A percentile compares a stretch with the other conserved stretches of the same genome.
These are phyloP conservation scores for Coranthus polyacanthus DNA, from an alignment of 2,797 vertebrate species.

Conservation along the genomic window DNA sequence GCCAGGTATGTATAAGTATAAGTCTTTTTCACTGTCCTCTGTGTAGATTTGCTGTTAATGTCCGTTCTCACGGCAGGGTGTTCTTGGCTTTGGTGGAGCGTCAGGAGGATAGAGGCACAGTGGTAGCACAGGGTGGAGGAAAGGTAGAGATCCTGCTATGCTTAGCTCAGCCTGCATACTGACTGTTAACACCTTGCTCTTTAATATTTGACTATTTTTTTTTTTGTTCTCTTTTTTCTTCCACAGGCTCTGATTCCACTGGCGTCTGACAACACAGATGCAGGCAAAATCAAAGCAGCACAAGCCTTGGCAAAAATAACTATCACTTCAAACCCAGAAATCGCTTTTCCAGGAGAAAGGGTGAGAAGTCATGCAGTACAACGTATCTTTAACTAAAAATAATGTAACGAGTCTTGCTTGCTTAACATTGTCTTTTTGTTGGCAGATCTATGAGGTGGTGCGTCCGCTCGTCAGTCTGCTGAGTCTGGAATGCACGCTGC, in stretches of 20 bases:
- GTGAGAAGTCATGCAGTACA: conserved; percentile 71
- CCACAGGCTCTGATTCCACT: conserved; percentile 92
- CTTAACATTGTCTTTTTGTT: conserved; percentile 24
- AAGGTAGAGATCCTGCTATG: conserved; percentile 86
- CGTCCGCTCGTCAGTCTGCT: conserved; percentile 93
- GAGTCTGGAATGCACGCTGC: conserved; percentile 88
- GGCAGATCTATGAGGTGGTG: conserved; percentile 94
- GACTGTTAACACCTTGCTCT: background rate
- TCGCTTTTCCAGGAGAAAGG: conserved; percentile 96
- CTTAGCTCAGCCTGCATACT: background rate
- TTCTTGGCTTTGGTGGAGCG: conserved; percentile 95
- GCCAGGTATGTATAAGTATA: conserved; percentile 84
- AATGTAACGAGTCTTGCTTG: background rate
- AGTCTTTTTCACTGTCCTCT: background rate
- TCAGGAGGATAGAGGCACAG: conserved; percentile 92
- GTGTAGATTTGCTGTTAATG: conserved; percentile 16
- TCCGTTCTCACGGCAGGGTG: conserved; percentile 82
- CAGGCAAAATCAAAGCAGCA: conserved; percentile 94
- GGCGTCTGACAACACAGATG: conserved; percentile 92
- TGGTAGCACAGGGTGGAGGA: conserved; percentile 97
- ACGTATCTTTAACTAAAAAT: background rate
- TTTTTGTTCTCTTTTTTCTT: conserved; percentile 25
- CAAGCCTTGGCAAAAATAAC: conserved; percentile 97
- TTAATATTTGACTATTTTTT: background rate
- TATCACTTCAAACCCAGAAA: conserved; percentile 97